Base-by-base conservation (phyloP, 2,888 invertebrate genomes). In the Asteroscopus sphinx region DNA sequence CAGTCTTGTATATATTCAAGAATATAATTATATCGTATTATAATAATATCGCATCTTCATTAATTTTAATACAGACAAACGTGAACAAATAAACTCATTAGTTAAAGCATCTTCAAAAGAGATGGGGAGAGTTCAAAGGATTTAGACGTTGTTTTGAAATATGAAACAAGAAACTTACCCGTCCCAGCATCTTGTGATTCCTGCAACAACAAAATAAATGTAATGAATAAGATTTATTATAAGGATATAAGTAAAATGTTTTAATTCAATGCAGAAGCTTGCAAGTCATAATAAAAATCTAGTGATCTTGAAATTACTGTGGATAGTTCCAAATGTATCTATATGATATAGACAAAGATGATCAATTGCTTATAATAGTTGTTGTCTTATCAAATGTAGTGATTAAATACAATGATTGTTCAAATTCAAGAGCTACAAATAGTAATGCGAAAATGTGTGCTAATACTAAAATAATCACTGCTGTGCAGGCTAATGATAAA, bases 171-270 rank as follows among this genome's bases (percentile, higher is more conserved):
- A 11, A 55, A 89, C 93, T 92, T 77, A 93, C 93, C 91, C 44
- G 84, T 69, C 51, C 85, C 89, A 39, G 86, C 76, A 70, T 92
- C 92, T 77, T 89, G 89, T 65, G 86, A 78, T 80, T 91, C 93
- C 93, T 93, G 93, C 26, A 93, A 93, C 90, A 91, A 92, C 36
- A 61, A 77, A 78, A 62, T 73, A 68, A 33, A 52, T 35, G 53
- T 42, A 56, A 57, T 68, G 41, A 55, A 55, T 53, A 54, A 17
- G 0, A 15, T 25, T 53, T 26, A 39, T n/a, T n/a, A 15, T 7
- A 25, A 30, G 13, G 21, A 42, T 45, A 13, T 12, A 12, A 49
- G 53, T 52, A 58, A 70, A 47, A 26, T 46, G 26, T 40, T 21
- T 30, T 1, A 73, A 58, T 66, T 62, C 53, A 61, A 76, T 73